These are phyloP conservation scores for Dioctria rufipes DNA, from an alignment of 2,888 invertebrate genomes.

Conservation along the genomic window DNA sequence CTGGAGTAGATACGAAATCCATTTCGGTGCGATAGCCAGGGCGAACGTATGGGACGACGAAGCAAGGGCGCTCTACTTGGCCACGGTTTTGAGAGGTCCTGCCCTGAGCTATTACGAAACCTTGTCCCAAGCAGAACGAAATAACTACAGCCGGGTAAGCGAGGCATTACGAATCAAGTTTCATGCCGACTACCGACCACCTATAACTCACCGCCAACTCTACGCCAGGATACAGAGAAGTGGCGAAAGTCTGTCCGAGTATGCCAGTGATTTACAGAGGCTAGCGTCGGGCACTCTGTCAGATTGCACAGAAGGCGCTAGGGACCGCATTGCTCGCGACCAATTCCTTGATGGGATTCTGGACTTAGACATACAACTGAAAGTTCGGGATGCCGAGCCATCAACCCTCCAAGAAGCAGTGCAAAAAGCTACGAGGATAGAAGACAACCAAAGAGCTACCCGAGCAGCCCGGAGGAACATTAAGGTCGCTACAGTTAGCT, in stretches of 20 bases:
- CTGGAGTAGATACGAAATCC: too few relatives aligned
- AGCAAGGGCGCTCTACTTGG: neutral
- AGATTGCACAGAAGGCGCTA: neutral
- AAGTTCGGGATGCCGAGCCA: too few relatives aligned
- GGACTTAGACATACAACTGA: too few relatives aligned
- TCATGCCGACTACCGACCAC: neutral
- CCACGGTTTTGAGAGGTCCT: neutral
- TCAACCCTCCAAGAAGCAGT: too few relatives aligned
- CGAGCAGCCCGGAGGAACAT: too few relatives aligned
- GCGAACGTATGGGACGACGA: neutral
- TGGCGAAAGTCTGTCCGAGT: neutral
- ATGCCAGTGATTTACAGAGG: neutral
- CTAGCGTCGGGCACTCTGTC: neutral
- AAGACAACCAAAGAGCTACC: too few relatives aligned
- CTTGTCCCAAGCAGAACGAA: neutral
- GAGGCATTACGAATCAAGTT: neutral
- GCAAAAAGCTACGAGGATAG: too few relatives aligned
- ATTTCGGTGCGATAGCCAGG: neutral
- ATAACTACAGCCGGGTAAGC: neutral
- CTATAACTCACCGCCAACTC: neutral
- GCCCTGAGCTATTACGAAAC: conserved; percentile 8
- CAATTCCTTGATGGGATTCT: too few relatives aligned
- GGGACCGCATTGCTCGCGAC: too few relatives aligned
- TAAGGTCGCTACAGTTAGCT: too few relatives aligned
- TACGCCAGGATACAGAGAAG: neutral